phyloP scores from a whole-genome alignment of 2,113 vertebrate genomes.

The Lucifuga dentata region DNA sequence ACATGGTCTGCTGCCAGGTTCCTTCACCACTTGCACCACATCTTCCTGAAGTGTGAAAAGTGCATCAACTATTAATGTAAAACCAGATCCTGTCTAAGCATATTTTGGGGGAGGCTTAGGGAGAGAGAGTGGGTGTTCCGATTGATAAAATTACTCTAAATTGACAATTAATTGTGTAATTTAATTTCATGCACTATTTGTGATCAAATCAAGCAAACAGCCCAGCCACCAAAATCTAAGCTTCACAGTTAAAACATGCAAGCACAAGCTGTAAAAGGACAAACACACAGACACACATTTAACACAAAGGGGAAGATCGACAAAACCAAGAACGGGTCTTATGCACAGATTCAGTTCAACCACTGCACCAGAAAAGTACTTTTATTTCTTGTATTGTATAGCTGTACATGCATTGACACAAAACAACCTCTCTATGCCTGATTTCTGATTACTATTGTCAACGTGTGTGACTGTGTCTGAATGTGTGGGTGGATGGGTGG shows the following conservation, averaged over 20 bases:
- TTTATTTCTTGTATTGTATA: not conserved
- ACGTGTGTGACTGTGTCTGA: conserved; percentile 21
- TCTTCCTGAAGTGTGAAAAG: conserved; percentile 6
- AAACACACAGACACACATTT: not conserved
- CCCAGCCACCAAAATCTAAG: conserved; percentile 46
- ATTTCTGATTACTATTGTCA: conserved; percentile 53
- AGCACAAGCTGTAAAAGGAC: conserved; percentile 22
- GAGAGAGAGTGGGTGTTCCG: conserved; percentile 44
- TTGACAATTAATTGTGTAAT: conserved; percentile 71
- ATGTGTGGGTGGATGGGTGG: not conserved
- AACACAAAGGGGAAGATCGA: conserved; percentile 1
- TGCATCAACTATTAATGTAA: conserved; percentile 10
- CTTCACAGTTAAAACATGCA: conserved; percentile 39
- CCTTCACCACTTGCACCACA: too few relatives aligned
- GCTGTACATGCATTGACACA: not conserved
- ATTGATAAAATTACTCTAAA: conserved; percentile 63
- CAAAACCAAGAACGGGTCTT: conserved; percentile 4
- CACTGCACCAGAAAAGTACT: conserved; percentile 4
- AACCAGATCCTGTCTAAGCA: conserved; percentile 19
- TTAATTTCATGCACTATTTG: conserved; percentile 78
- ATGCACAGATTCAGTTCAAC: conserved; percentile 3
- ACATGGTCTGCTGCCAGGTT: too few relatives aligned
- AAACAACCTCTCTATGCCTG: conserved; percentile 7
- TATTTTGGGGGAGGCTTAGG: conserved; percentile 35
- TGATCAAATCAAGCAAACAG: conserved; percentile 72